These are phyloP conservation scores for Heteronetta atricapilla DNA, from an alignment of 2,113 vertebrate species.

Conservation along the genomic window DNA sequence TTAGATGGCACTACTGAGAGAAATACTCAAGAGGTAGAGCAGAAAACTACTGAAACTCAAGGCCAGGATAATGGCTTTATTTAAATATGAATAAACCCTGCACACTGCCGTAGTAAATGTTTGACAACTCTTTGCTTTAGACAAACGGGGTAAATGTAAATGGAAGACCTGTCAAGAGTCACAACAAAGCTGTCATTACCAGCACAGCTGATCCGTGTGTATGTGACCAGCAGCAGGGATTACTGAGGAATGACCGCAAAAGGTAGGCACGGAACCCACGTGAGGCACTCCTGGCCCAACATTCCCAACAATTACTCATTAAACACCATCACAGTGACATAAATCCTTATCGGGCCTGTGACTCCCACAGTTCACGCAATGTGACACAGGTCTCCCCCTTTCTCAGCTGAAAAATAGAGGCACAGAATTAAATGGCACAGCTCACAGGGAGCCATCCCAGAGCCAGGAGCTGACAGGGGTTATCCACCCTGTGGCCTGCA, in stretches of 20 bases:
- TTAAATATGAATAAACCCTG: conserved; percentile 65
- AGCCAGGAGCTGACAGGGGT: neutral
- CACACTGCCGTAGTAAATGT: conserved; percentile 20
- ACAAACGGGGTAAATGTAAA: conserved; percentile 3
- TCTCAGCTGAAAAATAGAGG: neutral
- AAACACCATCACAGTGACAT: accelerated
- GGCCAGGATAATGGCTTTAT: conserved; percentile 62
- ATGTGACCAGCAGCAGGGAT: neutral
- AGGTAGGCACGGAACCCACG: neutral
- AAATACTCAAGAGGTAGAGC: conserved; percentile 70
- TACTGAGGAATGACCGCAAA: neutral
- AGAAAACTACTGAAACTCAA: conserved; percentile 63
- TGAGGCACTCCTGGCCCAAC: neutral
- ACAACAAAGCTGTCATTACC: neutral
- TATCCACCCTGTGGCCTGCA: neutral
- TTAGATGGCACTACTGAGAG: conserved; percentile 69
- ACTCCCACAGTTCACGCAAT: neutral
- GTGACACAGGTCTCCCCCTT: accelerated
- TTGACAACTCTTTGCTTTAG: conserved; percentile 54
- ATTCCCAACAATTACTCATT: neutral
- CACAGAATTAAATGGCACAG: accelerated
- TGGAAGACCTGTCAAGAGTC: neutral
- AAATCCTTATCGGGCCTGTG: neutral
- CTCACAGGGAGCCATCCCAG: neutral
- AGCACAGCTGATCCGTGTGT: neutral